phyloP scores from a whole-genome alignment of 2,113 vertebrate genomes.

The Sorex araneus region DNA sequence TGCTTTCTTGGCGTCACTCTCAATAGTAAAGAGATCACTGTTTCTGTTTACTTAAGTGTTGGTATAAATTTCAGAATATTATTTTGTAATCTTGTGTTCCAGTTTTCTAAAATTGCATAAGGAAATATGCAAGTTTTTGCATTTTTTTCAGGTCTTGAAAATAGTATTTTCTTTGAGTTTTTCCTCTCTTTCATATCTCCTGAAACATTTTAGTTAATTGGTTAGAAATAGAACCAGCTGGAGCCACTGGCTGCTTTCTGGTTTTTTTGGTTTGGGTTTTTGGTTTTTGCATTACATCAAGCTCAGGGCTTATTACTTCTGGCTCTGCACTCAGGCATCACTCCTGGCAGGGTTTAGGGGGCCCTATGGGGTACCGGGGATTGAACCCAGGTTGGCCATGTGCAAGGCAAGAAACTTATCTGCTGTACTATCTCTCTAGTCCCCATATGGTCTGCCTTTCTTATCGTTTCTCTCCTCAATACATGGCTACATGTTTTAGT shows the following conservation, averaged over 20 bases:
- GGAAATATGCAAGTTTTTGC: not conserved
- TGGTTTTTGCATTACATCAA: too few relatives aligned
- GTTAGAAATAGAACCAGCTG: not conserved
- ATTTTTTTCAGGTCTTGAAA: not conserved
- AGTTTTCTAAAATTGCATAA: not conserved
- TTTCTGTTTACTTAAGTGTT: not conserved
- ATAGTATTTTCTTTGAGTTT: conserved; percentile 33
- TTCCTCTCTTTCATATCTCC: conserved; percentile 16
- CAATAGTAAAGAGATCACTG: not conserved
- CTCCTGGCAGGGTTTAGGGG: too few relatives aligned
- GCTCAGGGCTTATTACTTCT: too few relatives aligned
- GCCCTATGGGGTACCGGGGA: too few relatives aligned
- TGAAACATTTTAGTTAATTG: conserved; percentile 5
- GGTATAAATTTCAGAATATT: not conserved
- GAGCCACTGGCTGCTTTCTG: too few relatives aligned
- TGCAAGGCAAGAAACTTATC: too few relatives aligned
- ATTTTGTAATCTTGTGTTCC: not conserved
- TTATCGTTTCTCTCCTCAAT: not conserved
- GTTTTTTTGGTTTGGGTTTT: too few relatives aligned
- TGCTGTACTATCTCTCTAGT: too few relatives aligned
- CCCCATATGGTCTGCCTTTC: not conserved
- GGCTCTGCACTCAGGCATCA: too few relatives aligned
- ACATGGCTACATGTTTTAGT: conserved; percentile 21
- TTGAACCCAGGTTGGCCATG: too few relatives aligned
- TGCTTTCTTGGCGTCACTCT: too few relatives aligned